Base-by-base conservation (phyloP, 2,888 invertebrate genomes). In the Drosophila quinaria region DNA sequence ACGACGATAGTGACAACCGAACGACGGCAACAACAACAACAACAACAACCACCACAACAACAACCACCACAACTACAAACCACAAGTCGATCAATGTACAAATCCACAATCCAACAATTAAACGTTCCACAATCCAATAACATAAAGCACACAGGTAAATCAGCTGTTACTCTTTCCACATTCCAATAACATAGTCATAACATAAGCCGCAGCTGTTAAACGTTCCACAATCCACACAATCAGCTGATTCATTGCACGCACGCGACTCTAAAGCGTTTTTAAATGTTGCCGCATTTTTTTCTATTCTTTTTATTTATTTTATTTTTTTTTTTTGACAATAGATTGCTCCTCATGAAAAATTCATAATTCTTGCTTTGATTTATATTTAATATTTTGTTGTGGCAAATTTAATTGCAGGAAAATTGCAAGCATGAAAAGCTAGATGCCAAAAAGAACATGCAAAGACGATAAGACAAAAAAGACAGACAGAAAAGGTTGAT, bases 371-470 rank as follows among this genome's bases (percentile, higher is more conserved):
- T 22, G 39, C 25, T 37, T 54, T 44, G 56, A 47, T 60, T 47
- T 63, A 29, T 63, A 29, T 46, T 54, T 35, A 56, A 50, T 61
- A 37, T 64, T 49, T 37, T 54, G 51, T 56, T 61, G 74, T 51
- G 47, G 70, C 65, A 67, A 52, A 83, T 68, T 87, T 87, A 85
- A 87, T 85, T 89, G 86, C 80, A 69, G 79, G 52, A 67, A 79
- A 78, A 81, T 78, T 71, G 56, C 68, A 44, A 59, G 72, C 64
- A 62, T 51, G 58, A 59, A 68, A 59, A 68, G 68, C 63, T 60
- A 44, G 55, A 44, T 56, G 55, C 55, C 55, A 66, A 69, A 69
- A 66, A 83, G 65, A 62, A 62, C 65, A 70, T 68, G 72, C 70
- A 47, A 69, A 69, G 66, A 77, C 65, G 69, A 70, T 65, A 63